These are phyloP conservation scores for Barnardius zonarius DNA, from an alignment of 2,113 vertebrate species.

Conservation along the genomic window DNA sequence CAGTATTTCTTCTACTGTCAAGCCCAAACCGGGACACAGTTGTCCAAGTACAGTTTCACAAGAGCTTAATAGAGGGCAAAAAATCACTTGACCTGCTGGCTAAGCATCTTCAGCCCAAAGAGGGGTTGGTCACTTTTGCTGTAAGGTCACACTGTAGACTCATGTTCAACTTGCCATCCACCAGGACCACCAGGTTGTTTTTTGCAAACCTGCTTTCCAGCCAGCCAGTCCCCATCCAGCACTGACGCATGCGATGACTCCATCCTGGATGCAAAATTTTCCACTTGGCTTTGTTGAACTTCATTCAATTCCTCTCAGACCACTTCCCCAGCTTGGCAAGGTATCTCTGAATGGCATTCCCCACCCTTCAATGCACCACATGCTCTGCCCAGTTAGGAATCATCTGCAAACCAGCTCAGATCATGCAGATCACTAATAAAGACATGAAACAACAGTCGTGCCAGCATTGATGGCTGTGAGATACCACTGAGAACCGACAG, in stretches of 20 bases:
- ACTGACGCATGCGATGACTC: background rate
- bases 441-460: background rate
- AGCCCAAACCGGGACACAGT: background rate
- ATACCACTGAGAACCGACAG: background rate
- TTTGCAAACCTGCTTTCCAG: background rate
- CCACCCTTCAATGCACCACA: background rate
- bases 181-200: background rate
- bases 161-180: background rate
- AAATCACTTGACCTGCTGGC: background rate
- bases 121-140: background rate
- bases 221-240: background rate
- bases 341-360: background rate
- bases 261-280: background rate
- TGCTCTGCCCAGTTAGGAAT: background rate
- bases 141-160: background rate
- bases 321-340: background rate
- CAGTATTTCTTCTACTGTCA: background rate
- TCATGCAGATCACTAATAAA: background rate
- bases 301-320: background rate
- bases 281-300: background rate
- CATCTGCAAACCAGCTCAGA: background rate
- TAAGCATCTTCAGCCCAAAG: background rate
- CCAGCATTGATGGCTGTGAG: rapidly evolving
- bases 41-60: background rate
- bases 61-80: background rate